Base-by-base conservation (phyloP, 2,888 invertebrate species). In the Cephus runcator region DNA sequence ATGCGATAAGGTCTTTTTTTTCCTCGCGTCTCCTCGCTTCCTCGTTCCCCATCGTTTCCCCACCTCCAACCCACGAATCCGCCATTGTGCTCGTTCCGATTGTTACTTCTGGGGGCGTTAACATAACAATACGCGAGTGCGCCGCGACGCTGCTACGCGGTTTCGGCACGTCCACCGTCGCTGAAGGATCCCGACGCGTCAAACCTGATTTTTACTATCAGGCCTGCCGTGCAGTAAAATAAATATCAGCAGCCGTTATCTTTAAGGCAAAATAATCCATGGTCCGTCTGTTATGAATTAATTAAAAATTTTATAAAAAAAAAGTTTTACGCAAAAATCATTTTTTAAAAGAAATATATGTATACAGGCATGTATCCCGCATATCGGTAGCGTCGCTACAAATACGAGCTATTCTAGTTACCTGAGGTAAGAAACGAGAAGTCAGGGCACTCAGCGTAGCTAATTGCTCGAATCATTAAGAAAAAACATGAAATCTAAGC, bases 381-480 rank as follows among this genome's bases (percentile, higher is more conserved):
- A 56, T 9, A 56, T 56, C 56, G 56, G 56, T 9, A 9, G 23
- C 56, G 6, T 56, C 56, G 1, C 56, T 56, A 56, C 56, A 56
- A 56, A 56, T 56, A 56, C 56, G 9, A 9, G 23, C 23, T 23
- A 56, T 56, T 56, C 56, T 56, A 9, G 56, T 56, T 56, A 56
- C 56, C 2, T 9, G 79, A 81, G 77, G 78, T 81, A 80, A 79
- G 81, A 84, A 88, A 88, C 85, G 88, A 88, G 87, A 89, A 91
- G 89, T 89, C 89, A 88, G 88, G 82, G 91, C 90, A 90, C 88
- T 90, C 90, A 90, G 91, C 90, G 91, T 91, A 86, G 91, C 91
- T 91, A 91, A 91, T 91, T 91, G 90, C 90, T 91, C 89, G 88
- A 91, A 91, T 91, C 90, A 91, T 91, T 91, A 91, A 90, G 90